Conservation (phyloP, 1,140 invertebrate genomes). For the Drosophila erecta region DNA sequence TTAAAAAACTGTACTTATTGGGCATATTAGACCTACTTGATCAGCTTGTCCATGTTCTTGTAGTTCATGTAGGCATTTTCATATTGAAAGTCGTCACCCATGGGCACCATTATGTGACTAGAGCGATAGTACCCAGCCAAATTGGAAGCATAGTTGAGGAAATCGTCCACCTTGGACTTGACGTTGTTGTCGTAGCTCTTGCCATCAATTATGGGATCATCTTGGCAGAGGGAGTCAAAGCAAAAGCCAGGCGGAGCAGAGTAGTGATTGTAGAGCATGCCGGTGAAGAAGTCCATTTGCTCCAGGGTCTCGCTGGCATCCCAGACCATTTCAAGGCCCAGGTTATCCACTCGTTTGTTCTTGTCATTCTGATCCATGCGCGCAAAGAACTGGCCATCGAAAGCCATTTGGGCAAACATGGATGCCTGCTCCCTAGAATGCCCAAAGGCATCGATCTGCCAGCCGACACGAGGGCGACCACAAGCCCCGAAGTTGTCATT, state of each 20-base stretch:
- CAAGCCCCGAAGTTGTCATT: constrained; percentile 95
- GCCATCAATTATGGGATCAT: constrained; percentile 93
- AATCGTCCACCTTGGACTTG: constrained; percentile 86
- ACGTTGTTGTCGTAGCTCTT: constrained; percentile 91
- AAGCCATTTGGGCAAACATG: constrained; percentile 93
- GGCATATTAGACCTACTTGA: constrained; percentile 87
- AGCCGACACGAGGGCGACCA: constrained; percentile 91
- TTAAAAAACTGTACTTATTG: neutral
- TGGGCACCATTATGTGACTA: constrained; percentile 94
- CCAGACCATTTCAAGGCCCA: constrained; percentile 85
- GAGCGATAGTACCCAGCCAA: constrained; percentile 87
- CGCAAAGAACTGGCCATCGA: constrained; percentile 95
- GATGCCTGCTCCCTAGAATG: constrained; percentile 95
- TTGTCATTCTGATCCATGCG: constrained; percentile 96
- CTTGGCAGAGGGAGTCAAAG: constrained; percentile 93
- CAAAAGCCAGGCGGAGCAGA: constrained; percentile 94
- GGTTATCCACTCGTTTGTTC: constrained; percentile 86
- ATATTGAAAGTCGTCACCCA: constrained; percentile 97
- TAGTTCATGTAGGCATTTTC: constrained; percentile 94
- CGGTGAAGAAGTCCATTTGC: constrained; percentile 89
- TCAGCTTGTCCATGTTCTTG: constrained; percentile 95
- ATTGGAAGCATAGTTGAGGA: constrained; percentile 86
- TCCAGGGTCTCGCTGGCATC: constrained; percentile 88
- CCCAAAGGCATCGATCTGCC: constrained; percentile 98
- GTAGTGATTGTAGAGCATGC: constrained; percentile 91